Evolutionary conservation across 2,113 vertebrate genomes (phyloP).

Genomic region (Lethenteron reissneri): DNA sequence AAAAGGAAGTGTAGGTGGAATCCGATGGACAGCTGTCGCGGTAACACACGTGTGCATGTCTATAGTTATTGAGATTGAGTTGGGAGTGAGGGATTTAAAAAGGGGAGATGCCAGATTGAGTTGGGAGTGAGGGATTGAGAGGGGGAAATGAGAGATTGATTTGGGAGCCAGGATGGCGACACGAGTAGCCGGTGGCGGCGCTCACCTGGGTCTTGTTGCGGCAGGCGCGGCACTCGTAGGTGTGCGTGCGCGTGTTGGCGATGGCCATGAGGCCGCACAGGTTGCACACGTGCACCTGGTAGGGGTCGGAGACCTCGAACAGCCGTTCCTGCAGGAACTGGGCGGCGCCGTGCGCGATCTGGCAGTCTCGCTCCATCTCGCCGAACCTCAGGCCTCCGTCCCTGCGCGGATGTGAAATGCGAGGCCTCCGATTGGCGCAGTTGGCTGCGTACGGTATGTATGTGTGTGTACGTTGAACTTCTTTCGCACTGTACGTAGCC

Average conservation of each 20-base stretch:
- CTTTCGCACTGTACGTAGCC: no score
- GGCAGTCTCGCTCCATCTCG: constrained; percentile 3
- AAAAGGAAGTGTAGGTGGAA: no score
- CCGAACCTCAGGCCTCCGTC: constrained; percentile 3
- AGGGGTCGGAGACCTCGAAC: constrained; percentile 1
- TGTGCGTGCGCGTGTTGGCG: not conserved
- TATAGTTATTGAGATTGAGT: no score
- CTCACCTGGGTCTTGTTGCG: not conserved
- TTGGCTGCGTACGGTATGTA: no score
- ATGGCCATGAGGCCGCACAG: constrained; percentile 2
- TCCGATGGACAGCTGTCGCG: no score
- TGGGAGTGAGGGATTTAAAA: no score
- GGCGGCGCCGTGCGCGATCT: constrained; percentile 2
- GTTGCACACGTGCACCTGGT: constrained; percentile 6
- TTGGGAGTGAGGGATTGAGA: no score
- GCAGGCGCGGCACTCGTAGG: constrained; percentile 4
- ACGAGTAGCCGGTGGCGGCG: not conserved
- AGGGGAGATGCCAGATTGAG: no score
- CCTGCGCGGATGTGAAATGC: not conserved
- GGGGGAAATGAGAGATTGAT: no score
- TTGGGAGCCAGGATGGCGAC: no score
- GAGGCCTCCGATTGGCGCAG: not conserved
- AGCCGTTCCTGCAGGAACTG: constrained; percentile 3
- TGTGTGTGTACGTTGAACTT: no score
- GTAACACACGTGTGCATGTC: no score